Base-by-base conservation (phyloP, 2,888 invertebrate genomes). In the Pasiphila rectangulata region DNA sequence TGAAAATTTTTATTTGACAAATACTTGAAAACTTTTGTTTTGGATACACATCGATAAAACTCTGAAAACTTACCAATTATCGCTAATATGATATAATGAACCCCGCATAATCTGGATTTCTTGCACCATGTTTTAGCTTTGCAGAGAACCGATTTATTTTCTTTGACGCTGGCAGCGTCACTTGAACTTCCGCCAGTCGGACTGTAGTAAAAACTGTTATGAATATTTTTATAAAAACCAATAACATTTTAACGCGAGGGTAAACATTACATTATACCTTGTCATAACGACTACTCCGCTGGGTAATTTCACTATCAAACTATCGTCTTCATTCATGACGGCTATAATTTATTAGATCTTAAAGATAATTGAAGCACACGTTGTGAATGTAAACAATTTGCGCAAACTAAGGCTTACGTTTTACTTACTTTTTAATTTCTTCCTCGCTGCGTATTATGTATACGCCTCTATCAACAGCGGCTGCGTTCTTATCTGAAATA, bases 401-500 rank as follows among this genome's bases (percentile, higher is more conserved):
- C 36, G 32, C 27, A 38, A 35, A 43, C 2, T 43, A 34, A 41
- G 39, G 21, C 12, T 23, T 74, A 77, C 75, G n/a, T n/a, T n/a
- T 77, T 69, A 81, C 80, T 80, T 71, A 82, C 83, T 71, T 77
- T 75, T 77, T 74, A 56, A 67, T 64, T 65, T 78, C 74, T 56
- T 74, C 62, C 34, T 69, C 64, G 25, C 53, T 63, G 61, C 61
- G 62, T 60, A 69, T 64, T 41, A 72, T 59, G 59, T 75, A 72
- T 42, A 78, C 67, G 57, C 69, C 71, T 64, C 71, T 78, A 68
- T 78, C 75, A 63, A 64, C 57, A 52, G 64, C 63, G 46, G 69
- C 61, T 36, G 67, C 56, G 59, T 54, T 57, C 64, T 75, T 79
- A 77, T 80, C 80, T 80, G 65, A 57, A 79, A 75, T 44, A 48